These are phyloP conservation scores for Horisme vitalbata DNA, from an alignment of 2,888 invertebrate genomes.

Conservation along the genomic window DNA sequence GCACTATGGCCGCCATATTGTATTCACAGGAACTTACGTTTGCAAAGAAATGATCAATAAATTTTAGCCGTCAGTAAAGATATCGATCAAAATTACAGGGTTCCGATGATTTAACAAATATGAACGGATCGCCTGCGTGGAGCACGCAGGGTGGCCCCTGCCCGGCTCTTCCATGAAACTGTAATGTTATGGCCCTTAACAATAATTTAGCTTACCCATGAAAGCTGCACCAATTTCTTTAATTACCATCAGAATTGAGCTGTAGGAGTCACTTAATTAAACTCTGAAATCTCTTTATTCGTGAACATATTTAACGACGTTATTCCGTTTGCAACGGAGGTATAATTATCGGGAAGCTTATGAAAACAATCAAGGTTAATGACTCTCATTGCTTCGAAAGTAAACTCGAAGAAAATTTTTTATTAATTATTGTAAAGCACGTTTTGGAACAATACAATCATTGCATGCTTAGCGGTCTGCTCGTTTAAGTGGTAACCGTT, in stretches of 20 bases:
- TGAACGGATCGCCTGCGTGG: slow-evolving; percentile 66
- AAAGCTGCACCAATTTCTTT: slow-evolving; percentile 73
- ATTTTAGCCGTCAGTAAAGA: slow-evolving; percentile 80
- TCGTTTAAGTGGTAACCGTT: slow-evolving; percentile 27
- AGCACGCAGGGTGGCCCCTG: slow-evolving; percentile 69
- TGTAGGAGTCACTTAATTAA: slow-evolving; percentile 66
- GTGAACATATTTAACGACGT: slow-evolving; percentile 57
- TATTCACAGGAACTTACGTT: slow-evolving; percentile 68
- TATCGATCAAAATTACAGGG: slow-evolving; percentile 83
- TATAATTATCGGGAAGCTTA: slow-evolving; percentile 48
- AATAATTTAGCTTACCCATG: slow-evolving; percentile 66
- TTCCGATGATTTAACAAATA: slow-evolving; percentile 81
- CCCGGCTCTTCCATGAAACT: slow-evolving; percentile 71
- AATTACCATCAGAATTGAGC: slow-evolving; percentile 64
- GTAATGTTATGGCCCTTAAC: slow-evolving; percentile 71
- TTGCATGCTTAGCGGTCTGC: slow-evolving; percentile 36
- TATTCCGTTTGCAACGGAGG: slow-evolving; percentile 47
- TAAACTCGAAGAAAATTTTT: slow-evolving; percentile 45
- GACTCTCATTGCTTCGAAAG: slow-evolving; percentile 51
- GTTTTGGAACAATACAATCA: slow-evolving; percentile 46
- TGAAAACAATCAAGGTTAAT: slow-evolving; percentile 62
- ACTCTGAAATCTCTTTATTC: slow-evolving; percentile 64
- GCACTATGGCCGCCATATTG: slow-evolving; percentile 64
- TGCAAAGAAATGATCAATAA: slow-evolving; percentile 80
- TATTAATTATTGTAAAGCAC: slow-evolving; percentile 43